These are phyloP conservation scores for Ciconia stormi DNA, from an alignment of 2,113 vertebrate species.

Conservation along the genomic window DNA sequence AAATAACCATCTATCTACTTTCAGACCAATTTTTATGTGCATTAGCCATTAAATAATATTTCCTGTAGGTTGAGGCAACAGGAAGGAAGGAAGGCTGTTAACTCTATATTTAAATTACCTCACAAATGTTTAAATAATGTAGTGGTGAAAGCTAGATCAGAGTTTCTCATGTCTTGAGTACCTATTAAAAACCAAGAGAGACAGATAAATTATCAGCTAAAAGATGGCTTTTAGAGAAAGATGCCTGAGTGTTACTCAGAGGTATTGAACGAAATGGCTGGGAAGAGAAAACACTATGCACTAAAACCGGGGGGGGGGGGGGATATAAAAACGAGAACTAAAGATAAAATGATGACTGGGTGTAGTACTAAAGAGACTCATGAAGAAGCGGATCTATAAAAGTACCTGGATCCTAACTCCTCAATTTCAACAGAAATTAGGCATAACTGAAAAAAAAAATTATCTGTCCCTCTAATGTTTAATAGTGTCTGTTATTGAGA, in stretches of 20 bases:
- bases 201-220: background rate
- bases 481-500: background rate
- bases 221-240: conserved; percentile 13
- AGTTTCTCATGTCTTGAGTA: background rate
- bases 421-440: background rate
- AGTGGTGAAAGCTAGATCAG: background rate
- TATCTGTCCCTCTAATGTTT: background rate
- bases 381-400: background rate
- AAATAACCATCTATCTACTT: background rate
- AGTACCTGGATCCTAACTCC: background rate
- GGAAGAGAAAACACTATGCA: background rate
- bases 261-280: background rate
- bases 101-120: background rate
- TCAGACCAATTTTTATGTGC: background rate
- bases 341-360: background rate
- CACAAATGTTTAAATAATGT: background rate
- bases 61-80: conserved; percentile 9
- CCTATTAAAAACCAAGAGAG: background rate
- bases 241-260: background rate
- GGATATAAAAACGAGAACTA: background rate
- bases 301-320: background rate
- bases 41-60: background rate
- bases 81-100: background rate
- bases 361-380: background rate
- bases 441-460: background rate